These are phyloP conservation scores for Trissolcus brochymenae DNA, from an alignment of 2,888 invertebrate species.

Conservation along the genomic window DNA sequence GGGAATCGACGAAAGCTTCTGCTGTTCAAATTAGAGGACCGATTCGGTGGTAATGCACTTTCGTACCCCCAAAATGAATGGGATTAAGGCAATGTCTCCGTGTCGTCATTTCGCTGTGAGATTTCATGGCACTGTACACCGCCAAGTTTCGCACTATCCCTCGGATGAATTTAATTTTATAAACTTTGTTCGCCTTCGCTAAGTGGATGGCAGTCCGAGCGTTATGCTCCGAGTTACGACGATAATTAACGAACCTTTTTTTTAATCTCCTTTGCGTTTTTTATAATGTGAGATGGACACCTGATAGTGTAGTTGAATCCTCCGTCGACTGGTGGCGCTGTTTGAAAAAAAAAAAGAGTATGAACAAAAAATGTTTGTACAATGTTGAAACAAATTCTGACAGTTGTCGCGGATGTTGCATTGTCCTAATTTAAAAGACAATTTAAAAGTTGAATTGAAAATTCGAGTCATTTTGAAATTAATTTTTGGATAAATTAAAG, in stretches of 20 bases:
- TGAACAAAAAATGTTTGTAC: too few species aligned
- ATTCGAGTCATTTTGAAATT: too few species aligned
- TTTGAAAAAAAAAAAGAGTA: too few species aligned
- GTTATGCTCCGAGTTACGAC: slow-evolving; percentile 15
- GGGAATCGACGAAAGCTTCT: slow-evolving; percentile 11
- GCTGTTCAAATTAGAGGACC: slow-evolving; percentile 10
- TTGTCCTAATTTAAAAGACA: too few species aligned
- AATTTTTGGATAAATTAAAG: too few species aligned
- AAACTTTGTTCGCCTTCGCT: slow-evolving; percentile 15
- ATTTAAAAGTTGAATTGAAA: too few species aligned
- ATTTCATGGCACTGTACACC: slow-evolving; percentile 19
- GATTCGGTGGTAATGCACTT: slow-evolving; percentile 20
- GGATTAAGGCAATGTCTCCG: slow-evolving; percentile 10
- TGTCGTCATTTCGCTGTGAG: slow-evolving; percentile 10
- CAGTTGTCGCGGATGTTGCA: too few species aligned
- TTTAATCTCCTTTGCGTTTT: not conserved
- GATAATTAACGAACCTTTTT: slow-evolving; percentile 33
- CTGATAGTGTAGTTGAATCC: too few species aligned
- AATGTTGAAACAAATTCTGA: too few species aligned
- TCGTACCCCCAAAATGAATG: slow-evolving; percentile 20
- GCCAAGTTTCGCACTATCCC: slow-evolving; percentile 18
- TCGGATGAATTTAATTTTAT: slow-evolving; percentile 36
- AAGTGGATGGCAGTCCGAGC: slow-evolving; percentile 19
- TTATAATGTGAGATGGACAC: too few species aligned
- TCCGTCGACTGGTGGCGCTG: too few species aligned